A percentile compares a stretch with the other conserved stretches of the same genome.
Conservation (phyloP, 1,140 invertebrate species). For the Campoletis sonorensis region DNA sequence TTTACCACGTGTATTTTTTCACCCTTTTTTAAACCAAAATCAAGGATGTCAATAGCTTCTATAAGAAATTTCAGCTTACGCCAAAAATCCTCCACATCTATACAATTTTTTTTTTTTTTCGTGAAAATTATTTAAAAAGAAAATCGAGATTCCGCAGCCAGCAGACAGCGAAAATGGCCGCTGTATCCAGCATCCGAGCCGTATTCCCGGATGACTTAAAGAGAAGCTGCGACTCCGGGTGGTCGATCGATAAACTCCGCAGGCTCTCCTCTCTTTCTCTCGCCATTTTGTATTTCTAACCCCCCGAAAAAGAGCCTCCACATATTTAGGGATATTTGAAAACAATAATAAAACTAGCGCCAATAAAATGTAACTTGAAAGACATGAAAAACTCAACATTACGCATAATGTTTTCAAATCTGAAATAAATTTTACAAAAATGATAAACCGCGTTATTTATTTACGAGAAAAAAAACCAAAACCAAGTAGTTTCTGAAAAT, state of each 20-base stretch:
- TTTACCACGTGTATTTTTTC: too few relatives aligned
- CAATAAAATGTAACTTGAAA: too few relatives aligned
- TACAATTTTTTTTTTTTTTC: too few relatives aligned
- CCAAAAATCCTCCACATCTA: too few relatives aligned
- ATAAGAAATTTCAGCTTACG: too few relatives aligned
- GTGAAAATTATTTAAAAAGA: background rate
- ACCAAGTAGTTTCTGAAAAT: background rate
- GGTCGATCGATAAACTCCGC: slow-evolving; percentile 68
- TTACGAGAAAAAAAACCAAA: background rate
- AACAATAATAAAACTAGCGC: background rate
- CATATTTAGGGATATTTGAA: background rate
- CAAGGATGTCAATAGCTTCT: too few relatives aligned
- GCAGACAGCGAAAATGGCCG: background rate
- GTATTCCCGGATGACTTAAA: slow-evolving; percentile 72
- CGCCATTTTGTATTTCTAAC: background rate
- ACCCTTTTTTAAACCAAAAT: too few relatives aligned
- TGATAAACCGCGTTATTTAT: too few relatives aligned
- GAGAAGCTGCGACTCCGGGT: slow-evolving; percentile 72
- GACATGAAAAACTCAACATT: too few relatives aligned
- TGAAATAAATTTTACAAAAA: too few relatives aligned
- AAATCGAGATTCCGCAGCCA: background rate
- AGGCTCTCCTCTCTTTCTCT: background rate
- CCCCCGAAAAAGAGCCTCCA: background rate
- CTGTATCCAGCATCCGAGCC: slow-evolving; percentile 36
- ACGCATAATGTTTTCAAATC: too few relatives aligned